These are phyloP conservation scores for Zoanthus solanderi DNA, from an alignment of 92 coral and sea anemone species.

Conservation along the genomic window DNA sequence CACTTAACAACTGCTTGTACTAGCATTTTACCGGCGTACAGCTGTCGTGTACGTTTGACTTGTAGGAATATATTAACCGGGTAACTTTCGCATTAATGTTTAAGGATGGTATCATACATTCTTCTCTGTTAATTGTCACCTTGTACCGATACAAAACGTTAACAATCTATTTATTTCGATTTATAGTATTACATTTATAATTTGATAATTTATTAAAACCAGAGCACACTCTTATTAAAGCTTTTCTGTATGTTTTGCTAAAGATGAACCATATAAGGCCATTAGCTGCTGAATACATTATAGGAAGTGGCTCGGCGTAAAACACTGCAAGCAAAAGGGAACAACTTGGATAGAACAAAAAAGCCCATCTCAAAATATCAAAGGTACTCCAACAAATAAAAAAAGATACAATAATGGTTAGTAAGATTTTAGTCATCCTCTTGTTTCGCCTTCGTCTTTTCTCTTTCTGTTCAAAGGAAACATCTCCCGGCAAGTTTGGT, in stretches of 20 bases:
- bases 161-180: too few species aligned
- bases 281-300: constrained; percentile 9
- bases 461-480: constrained; percentile 6
- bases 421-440: background rate
- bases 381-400: constrained; percentile 24
- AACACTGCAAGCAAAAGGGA: background rate
- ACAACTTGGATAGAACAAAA: background rate
- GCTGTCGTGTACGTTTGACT: too few species aligned
- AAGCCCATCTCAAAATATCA: background rate
- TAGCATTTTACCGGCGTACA: too few species aligned
- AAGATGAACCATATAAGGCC: constrained; percentile 33
- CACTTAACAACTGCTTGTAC: too few species aligned
- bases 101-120: too few species aligned
- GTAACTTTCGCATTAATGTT: too few species aligned
- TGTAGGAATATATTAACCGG: too few species aligned
- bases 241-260: constrained; percentile 27
- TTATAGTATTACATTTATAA: too few species aligned
- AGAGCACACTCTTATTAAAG: background rate
- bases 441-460: constrained; percentile 10
- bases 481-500: constrained; percentile 6
- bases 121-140: background rate
- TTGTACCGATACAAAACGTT: background rate
- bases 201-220: background rate
- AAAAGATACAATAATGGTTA: background rate
- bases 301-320: constrained; percentile 4